Base-by-base conservation (phyloP, 2,113 vertebrate genomes). In the Ramphastos sulfuratus region DNA sequence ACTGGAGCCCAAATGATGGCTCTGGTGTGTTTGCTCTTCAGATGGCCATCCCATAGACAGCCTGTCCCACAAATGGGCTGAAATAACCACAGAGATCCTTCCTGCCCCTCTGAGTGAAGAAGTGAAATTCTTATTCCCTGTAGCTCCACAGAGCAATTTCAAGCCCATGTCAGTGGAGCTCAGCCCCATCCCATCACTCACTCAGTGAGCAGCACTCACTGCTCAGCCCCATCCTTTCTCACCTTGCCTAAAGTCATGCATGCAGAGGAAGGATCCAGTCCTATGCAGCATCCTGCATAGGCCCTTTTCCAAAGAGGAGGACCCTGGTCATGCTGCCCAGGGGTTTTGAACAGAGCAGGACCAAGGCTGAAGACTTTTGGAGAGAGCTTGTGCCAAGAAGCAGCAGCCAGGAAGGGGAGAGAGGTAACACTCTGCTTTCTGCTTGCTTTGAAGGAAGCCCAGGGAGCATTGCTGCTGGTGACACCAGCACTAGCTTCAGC, bases 201-300 rank as follows among this genome's bases (percentile, higher is more conserved):
- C 44, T 23, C 37, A 11, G 27, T 72, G 37, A 27, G 19, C 16
- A 81, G 27, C 35, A 27, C 10, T 15, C 75, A 64, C 50, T 1
- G 4, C 65, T 55, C 5, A 42, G 83, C 27, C 46, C 64, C 5
- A 2, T 48, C 55, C 42, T 8, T 58, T 10, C 61, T 28, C 20
- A 67, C 61, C 8, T 9, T 35, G 33, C 44, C 60, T 6, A 1
- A 66, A 46, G 33, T 25, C 11, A 1, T 3, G 0, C 4, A 1
- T 3, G 13, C 19, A 37, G 33, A 37, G 27, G 48, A 52, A 82
- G 50, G 35, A 35, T 67, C 72, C 60, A 46, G 48, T 31, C 9
- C 35, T 4, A 11, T 6, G 10, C 70, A 42, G 54, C 59, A 59
- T 25, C 54, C 13, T 12, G 0, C 12, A 42, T 12, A 66, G 65